A percentile compares a stretch with the other conserved stretches of the same genome.
Evolutionary conservation across 2,113 vertebrate genomes (phyloP).

Genomic region (Mastomys coucha): DNA sequence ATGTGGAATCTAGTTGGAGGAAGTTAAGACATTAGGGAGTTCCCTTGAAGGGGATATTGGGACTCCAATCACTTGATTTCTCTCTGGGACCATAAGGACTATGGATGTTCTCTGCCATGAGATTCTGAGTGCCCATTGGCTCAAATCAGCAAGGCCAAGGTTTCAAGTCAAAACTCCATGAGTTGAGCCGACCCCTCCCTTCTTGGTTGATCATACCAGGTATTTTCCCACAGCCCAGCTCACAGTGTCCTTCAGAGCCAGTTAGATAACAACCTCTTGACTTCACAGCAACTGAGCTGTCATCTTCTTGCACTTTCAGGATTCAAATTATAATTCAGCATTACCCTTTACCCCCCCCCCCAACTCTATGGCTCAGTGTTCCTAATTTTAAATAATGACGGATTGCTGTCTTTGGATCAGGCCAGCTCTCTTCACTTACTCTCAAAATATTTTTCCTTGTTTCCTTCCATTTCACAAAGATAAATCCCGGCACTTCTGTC

Average conservation of each 20-base stretch:
- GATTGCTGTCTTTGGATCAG: not conserved
- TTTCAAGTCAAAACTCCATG: not conserved
- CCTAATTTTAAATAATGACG: not conserved
- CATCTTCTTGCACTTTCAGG: not conserved
- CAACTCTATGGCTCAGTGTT: not conserved
- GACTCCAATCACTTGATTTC: not conserved
- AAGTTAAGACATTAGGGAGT: not conserved
- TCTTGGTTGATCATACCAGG: not conserved
- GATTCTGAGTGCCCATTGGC: no score
- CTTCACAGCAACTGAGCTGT: not conserved
- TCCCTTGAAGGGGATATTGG: not conserved
- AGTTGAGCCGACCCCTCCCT: no score
- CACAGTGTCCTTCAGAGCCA: not conserved
- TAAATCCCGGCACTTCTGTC: not conserved
- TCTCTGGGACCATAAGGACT: not conserved
- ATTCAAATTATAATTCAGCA: not conserved
- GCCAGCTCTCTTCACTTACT: not conserved
- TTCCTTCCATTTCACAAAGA: not conserved
- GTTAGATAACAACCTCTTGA: not conserved
- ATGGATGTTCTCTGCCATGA: no score
- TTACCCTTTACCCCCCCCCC: not conserved
- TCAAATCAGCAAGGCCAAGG: not conserved
- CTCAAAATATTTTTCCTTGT: slow-evolving; percentile 21
- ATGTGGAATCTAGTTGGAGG: not conserved
- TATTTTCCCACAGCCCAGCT: not conserved